Percentiles rank a stretch among this genome's conserved stretches.
These are phyloP conservation scores for Zelleria hepariella DNA, from an alignment of 2,888 invertebrate genomes.

Conservation along the genomic window DNA sequence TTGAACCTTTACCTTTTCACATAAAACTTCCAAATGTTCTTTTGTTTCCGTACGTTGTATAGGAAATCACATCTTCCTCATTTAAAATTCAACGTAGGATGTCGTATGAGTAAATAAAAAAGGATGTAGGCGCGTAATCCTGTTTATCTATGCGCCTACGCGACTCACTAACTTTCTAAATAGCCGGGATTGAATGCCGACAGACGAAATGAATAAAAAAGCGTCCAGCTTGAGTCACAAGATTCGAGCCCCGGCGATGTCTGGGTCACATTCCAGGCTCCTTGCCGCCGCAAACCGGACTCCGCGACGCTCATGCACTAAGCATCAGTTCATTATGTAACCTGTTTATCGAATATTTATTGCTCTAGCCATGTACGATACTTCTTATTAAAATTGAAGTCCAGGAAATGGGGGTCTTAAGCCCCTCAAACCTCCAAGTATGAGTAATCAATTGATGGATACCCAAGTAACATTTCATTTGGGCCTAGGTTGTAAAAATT, in stretches of 20 bases:
- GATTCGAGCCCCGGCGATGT: constrained; percentile 47
- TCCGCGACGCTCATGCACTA: constrained; percentile 12
- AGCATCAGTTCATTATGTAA: not conserved
- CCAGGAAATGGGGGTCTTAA: not conserved
- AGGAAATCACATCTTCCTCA: constrained; percentile 8
- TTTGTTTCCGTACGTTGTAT: not conserved
- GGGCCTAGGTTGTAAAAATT: too few species aligned
- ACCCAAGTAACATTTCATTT: too few species aligned
- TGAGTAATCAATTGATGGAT: not conserved
- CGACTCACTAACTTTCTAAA: constrained; percentile 47
- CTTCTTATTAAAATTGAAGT: not conserved
- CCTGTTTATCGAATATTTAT: not conserved
- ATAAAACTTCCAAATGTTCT: not conserved
- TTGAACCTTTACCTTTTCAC: too few species aligned
- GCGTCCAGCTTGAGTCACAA: constrained; percentile 50
- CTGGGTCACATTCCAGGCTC: constrained; percentile 65
- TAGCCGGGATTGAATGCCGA: constrained; percentile 26
- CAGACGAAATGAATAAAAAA: constrained; percentile 22
- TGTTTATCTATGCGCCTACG: constrained; percentile 58
- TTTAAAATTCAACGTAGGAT: constrained; percentile 24
- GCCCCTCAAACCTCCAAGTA: not conserved
- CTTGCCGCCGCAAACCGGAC: constrained; percentile 27
- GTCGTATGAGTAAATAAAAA: constrained; percentile 28
- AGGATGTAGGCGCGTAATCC: constrained; percentile 43
- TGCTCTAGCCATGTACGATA: not conserved